phyloP scores from a whole-genome alignment of 1,140 invertebrate species.

The Schmidtea mediterranea region DNA sequence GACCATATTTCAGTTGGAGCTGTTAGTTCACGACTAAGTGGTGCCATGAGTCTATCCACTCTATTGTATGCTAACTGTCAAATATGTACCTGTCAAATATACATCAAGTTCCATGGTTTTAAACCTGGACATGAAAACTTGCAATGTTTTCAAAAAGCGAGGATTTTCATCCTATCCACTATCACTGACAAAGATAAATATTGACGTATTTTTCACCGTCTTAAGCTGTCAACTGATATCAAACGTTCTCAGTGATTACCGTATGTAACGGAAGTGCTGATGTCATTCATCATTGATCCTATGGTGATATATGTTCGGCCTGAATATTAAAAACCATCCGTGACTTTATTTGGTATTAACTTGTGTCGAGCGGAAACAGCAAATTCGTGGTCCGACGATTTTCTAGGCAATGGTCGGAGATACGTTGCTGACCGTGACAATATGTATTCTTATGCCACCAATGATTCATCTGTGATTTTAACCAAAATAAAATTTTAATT shows the following conservation, averaged over 20 bases:
- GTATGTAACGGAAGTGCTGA: conserved; percentile 14
- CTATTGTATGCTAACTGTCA: conserved; percentile 21
- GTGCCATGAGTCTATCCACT: conserved; percentile 21
- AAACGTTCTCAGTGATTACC: conserved; percentile 16
- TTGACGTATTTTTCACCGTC: conserved; percentile 11
- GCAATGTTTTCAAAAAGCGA: conserved; percentile 15
- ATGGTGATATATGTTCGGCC: no score
- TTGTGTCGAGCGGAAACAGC: conserved; percentile 2
- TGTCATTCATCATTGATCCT: no score
- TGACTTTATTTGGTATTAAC: conserved; percentile 1
- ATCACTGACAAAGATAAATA: conserved; percentile 20
- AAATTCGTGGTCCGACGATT: conserved; percentile 5
- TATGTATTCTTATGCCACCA: background rate
- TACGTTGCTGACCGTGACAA: conserved; percentile 5
- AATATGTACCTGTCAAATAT: conserved; percentile 23
- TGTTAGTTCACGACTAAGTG: conserved; percentile 19
- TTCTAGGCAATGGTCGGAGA: conserved; percentile 3
- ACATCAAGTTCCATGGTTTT: conserved; percentile 21
- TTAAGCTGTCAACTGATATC: conserved; percentile 11
- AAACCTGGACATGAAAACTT: conserved; percentile 18
- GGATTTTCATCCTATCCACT: conserved; percentile 27
- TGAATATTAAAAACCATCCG: no score
- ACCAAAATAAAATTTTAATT: no score
- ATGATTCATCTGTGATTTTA: no score
- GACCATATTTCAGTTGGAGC: conserved; percentile 14